Base-by-base conservation (phyloP, 2,113 vertebrate genomes). In the Scortum barcoo region DNA sequence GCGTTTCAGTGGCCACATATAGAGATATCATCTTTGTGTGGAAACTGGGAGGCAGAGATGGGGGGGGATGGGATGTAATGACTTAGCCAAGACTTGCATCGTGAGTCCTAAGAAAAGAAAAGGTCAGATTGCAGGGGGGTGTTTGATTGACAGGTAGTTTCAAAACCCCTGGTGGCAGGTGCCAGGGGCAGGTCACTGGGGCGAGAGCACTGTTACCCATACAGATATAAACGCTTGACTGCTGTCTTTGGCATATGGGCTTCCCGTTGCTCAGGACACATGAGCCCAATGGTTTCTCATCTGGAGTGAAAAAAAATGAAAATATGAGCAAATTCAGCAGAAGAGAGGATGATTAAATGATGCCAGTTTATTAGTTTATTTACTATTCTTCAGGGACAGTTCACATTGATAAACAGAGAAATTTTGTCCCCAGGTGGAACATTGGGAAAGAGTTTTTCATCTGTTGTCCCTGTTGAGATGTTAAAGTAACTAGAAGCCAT, bases 121-220 rank as follows among this genome's bases (percentile, higher is more conserved):
- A 12, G 3, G 24, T n/a, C n/a, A n/a, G n/a, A n/a, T n/a, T n/a
- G n/a, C n/a, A n/a, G 50, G 53, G 44, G 46, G 61, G 6, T 61
- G 57, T 80, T 90, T 93, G 93, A 94, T 82, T 94, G 91, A 91
- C 89, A 84, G 87, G 66, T 72, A 63, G 74, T 81, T 72, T 72
- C 42, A 53, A 46, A 84, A 62, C 80, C 81, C 87, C 85, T 81
- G 61, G 81, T 88, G 87, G 90, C 65, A 82, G 84, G 78, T 89
- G 89, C 92, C 86, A 83, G 83, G 87, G 86, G 89, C 86, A 84
- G 89, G 88, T 92, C 92, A 88, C 44, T 60, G 76, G 87, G 85
- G 88, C 82, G 40, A 81, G 61, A 88, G 81, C 57, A 28, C 73
- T 73, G 84, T 84, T 88, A 80, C 72, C 73, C 83, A 89, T 86